Conservation (phyloP, 2,113 vertebrate species). For the Cynoglossus semilaevis region DNA sequence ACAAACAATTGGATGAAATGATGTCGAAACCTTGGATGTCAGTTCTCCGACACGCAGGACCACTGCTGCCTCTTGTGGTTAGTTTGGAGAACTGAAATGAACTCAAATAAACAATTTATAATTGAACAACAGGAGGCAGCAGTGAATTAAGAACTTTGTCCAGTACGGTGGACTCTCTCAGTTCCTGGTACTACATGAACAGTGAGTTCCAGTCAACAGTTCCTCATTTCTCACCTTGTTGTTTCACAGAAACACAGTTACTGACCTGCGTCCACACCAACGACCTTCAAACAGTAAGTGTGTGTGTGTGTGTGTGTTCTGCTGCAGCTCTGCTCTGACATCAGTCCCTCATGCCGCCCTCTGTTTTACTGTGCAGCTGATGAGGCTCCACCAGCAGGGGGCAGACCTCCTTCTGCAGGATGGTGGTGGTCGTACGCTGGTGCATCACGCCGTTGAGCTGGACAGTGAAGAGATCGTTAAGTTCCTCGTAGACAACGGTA, state of each 20-base stretch:
- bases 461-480: constrained; percentile 89
- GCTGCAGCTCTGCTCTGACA: no score
- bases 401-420: constrained; percentile 82
- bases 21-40: not conserved
- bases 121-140: not conserved
- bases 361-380: constrained; percentile 74
- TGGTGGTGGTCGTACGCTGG: constrained; percentile 78
- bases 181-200: no score
- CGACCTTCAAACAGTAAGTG: constrained; percentile 81
- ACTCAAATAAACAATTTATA: not conserved
- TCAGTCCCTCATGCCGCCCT: no score
- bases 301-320: no score
- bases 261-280: constrained; percentile 82
- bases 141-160: not conserved
- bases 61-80: not conserved
- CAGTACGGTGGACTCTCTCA: no score
- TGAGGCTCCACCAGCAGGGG: constrained; percentile 81
- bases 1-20: no score
- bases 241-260: constrained; percentile 42
- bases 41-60: not conserved
- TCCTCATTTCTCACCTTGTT: not conserved
- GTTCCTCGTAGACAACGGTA: constrained; percentile 87
- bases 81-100: not conserved
- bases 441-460: constrained; percentile 84
- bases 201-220: no score